A percentile compares a stretch with the other conserved stretches of the same genome.
These are phyloP conservation scores for Momotus momota DNA, from an alignment of 2,797 vertebrate genomes.

Conservation along the genomic window DNA sequence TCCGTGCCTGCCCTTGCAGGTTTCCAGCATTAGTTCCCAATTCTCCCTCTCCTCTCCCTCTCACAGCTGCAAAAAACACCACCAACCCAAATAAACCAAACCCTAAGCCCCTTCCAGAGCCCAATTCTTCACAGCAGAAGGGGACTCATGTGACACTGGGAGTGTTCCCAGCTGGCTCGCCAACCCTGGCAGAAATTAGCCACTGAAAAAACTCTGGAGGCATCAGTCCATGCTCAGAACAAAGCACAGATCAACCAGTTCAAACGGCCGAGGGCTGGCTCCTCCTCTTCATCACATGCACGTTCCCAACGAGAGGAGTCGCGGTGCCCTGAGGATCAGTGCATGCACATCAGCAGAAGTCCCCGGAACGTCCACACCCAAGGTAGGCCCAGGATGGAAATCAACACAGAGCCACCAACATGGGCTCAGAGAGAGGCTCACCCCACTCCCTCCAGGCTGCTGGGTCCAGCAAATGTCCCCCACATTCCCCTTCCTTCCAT, in stretches of 20 bases:
- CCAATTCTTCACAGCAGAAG: background rate
- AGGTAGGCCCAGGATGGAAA: background rate
- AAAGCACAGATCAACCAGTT: background rate
- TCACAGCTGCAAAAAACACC: background rate
- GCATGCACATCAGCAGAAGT: conserved; percentile 29
- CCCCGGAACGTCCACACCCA: background rate
- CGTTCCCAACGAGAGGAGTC: conserved; percentile 14
- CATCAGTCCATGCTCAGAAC: background rate
- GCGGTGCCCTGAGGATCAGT: conserved; percentile 6
- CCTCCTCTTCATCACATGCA: conserved; percentile 62
- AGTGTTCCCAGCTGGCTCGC: background rate
- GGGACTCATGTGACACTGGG: background rate
- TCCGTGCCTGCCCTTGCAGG: background rate
- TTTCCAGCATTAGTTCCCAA: background rate
- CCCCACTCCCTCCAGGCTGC: background rate
- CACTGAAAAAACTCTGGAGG: background rate
- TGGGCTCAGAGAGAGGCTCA: fast-evolving
- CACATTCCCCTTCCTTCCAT: background rate
- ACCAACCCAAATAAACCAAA: background rate
- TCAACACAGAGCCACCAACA: background rate
- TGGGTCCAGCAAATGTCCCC: background rate
- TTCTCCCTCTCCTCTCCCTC: background rate
- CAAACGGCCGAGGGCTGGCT: background rate
- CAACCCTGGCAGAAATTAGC: background rate
- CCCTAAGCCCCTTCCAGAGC: background rate